These are phyloP conservation scores for Hoplostethus atlanticus DNA, from an alignment of 2,797 vertebrate genomes.

Conservation along the genomic window DNA sequence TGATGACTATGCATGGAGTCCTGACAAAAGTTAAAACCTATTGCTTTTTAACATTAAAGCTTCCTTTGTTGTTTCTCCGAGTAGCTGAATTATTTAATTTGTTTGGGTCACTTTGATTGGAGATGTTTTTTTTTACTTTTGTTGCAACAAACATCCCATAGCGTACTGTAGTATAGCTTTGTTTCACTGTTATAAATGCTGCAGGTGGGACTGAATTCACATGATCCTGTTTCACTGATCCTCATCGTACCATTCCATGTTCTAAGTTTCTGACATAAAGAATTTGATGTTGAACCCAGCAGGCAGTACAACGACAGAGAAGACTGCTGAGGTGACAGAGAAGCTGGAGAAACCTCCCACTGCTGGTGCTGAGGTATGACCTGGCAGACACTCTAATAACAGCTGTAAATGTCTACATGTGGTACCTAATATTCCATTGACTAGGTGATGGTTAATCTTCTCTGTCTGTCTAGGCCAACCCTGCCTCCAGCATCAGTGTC, in stretches of 20 bases:
- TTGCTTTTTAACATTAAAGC: no score
- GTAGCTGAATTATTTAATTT: no score
- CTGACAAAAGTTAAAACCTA: no score
- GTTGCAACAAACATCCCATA: not conserved
- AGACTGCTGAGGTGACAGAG: conserved; percentile 48
- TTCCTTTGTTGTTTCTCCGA: no score
- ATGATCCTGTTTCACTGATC: not conserved
- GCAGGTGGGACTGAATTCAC: not conserved
- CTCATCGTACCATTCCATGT: not conserved
- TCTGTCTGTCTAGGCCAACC: conserved; percentile 43
- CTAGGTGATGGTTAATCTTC: not conserved
- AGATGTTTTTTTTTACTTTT: no score
- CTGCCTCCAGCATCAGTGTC: conserved; percentile 60
- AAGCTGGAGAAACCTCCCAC: conserved; percentile 42
- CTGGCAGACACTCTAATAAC: not conserved
- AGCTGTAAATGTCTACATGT: not conserved
- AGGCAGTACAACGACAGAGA: conserved; percentile 45
- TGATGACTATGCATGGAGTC: no score
- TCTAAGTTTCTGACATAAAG: not conserved
- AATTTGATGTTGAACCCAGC: conserved; percentile 37
- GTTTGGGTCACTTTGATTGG: no score
- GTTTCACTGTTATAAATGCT: not conserved
- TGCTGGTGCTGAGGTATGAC: conserved; percentile 66
- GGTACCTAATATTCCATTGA: not conserved
- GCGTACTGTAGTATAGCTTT: not conserved